These are phyloP conservation scores for Rhinatrema bivittatum DNA, from an alignment of 2,797 vertebrate genomes.

Conservation along the genomic window DNA sequence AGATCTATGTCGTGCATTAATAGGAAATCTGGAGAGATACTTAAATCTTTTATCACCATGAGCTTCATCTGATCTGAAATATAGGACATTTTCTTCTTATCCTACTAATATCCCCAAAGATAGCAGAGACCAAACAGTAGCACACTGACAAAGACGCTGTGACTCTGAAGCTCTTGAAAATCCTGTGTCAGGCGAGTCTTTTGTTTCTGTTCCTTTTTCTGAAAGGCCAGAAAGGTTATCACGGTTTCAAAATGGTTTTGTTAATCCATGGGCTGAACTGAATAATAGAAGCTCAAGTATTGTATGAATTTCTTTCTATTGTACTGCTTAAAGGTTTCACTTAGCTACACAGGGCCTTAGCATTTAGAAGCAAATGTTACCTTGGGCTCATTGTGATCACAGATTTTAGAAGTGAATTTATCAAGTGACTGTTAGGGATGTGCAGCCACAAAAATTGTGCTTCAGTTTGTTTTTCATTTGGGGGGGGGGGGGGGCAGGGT, in stretches of 20 bases:
- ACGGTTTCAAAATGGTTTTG: constrained; percentile 18
- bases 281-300: constrained; percentile 11
- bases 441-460: too few relatives aligned
- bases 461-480: too few relatives aligned
- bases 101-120: constrained; percentile 45
- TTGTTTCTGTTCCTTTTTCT: constrained; percentile 24
- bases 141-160: constrained; percentile 33
- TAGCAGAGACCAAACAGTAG: constrained; percentile 40
- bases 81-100: constrained; percentile 37
- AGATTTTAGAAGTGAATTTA: too few relatives aligned
- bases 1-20: constrained; percentile 37
- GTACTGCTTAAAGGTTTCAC: constrained; percentile 18
- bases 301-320: constrained; percentile 15
- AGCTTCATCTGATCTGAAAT: constrained; percentile 40
- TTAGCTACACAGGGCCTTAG: constrained; percentile 9
- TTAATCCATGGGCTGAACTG: constrained; percentile 34
- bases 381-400: too few relatives aligned
- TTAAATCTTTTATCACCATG: constrained; percentile 46
- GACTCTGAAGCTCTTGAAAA: constrained; percentile 22
- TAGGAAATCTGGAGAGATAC: constrained; percentile 54
- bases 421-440: too few relatives aligned
- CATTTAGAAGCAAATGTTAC: too few relatives aligned
- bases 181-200: constrained; percentile 15
- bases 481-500: too few relatives aligned
- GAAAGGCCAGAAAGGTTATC: constrained; percentile 29